phyloP scores from a whole-genome alignment of 2,113 vertebrate genomes.

The Marmota monax region DNA sequence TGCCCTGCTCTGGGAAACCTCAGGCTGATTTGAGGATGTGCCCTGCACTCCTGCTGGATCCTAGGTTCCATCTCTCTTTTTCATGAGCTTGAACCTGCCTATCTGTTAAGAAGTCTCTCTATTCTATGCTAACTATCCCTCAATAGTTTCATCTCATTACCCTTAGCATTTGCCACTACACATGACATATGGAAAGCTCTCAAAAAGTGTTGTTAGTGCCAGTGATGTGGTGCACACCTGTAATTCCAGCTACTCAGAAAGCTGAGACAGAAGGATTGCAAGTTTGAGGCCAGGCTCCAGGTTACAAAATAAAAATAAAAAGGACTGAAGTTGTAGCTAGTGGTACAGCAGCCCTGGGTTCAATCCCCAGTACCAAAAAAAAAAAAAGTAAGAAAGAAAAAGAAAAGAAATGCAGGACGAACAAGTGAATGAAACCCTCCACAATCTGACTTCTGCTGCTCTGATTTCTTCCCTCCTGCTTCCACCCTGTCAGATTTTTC shows the following conservation, averaged over 20 bases:
- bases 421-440: background rate
- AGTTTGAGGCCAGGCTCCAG: background rate
- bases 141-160: background rate
- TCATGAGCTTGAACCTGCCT: background rate
- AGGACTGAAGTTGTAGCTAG: background rate
- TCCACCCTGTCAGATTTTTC: background rate
- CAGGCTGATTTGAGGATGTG: background rate
- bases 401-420: background rate
- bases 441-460: background rate
- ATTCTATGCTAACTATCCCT: background rate
- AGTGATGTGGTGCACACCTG: background rate
- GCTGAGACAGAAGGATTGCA: background rate
- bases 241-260: background rate
- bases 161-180: background rate
- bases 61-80: background rate
- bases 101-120: background rate
- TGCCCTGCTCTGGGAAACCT: background rate
- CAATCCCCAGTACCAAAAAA: background rate
- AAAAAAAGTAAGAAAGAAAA: background rate
- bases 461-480: background rate
- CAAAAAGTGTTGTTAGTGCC: background rate
- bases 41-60: background rate
- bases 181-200: background rate
- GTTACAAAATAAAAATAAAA: background rate
- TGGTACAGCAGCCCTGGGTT: background rate